phyloP scores from a whole-genome alignment of 2,113 vertebrate species.

The Heptranchias perlo region DNA sequence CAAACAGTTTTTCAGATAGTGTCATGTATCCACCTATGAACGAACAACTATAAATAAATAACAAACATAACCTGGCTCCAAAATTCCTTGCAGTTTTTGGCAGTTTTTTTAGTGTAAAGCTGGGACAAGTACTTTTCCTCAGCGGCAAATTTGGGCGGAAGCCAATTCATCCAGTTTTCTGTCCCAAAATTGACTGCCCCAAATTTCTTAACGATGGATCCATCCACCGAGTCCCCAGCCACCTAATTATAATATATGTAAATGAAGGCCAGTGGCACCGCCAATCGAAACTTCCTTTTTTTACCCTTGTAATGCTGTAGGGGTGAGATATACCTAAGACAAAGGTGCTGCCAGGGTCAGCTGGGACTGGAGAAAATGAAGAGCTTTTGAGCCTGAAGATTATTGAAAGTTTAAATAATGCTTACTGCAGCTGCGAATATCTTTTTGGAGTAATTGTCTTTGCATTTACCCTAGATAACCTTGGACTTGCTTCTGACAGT shows the following conservation, averaged over 20 bases:
- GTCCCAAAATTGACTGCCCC: not conserved
- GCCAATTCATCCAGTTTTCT: not conserved
- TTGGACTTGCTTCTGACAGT: too few relatives aligned
- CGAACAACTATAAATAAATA: not conserved
- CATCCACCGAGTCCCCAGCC: too few relatives aligned
- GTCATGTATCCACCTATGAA: not conserved
- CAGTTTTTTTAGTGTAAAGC: not conserved
- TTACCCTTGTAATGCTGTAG: not conserved
- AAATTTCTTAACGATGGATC: not conserved
- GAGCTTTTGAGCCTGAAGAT: not conserved
- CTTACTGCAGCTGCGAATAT: too few relatives aligned
- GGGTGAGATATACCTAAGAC: not conserved
- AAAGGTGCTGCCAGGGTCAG: not conserved
- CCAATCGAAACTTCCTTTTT: too few relatives aligned
- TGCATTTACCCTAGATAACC: too few relatives aligned
- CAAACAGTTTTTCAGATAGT: not conserved
- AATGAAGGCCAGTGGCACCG: not conserved
- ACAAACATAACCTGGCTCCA: not conserved
- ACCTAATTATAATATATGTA: not conserved
- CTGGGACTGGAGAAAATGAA: not conserved
- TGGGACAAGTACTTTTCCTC: not conserved
- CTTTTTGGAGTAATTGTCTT: too few relatives aligned
- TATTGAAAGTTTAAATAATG: not conserved
- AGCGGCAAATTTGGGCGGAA: not conserved
- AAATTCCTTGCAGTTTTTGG: not conserved